phyloP scores from a whole-genome alignment of 2,113 vertebrate species.

The Pogonocichla stellata region DNA sequence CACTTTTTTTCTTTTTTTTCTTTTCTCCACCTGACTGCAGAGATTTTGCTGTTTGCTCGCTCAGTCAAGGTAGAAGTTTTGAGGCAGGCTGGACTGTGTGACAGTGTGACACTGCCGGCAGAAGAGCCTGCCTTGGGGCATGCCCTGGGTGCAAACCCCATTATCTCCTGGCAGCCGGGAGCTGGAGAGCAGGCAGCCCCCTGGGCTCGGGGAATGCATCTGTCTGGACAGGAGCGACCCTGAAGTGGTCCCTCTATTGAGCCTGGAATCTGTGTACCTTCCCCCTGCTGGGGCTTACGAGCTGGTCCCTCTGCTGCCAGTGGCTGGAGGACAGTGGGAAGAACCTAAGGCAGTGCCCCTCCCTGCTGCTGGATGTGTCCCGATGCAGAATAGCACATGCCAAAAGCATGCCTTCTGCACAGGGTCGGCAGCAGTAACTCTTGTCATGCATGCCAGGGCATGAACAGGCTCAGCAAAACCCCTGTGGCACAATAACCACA shows the following conservation, averaged over 20 bases:
- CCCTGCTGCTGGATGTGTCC: not conserved
- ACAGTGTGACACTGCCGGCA: fast-evolving
- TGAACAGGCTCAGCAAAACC: not conserved
- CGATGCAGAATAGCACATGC: fast-evolving
- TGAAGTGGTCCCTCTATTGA: not conserved
- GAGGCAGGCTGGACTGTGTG: not conserved
- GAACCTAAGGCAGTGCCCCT: not conserved
- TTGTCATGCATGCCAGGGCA: not conserved
- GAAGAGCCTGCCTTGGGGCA: not conserved
- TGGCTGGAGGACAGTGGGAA: not conserved
- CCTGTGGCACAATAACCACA: not conserved
- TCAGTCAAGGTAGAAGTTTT: not conserved
- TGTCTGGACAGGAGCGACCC: fast-evolving
- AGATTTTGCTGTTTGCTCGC: not conserved
- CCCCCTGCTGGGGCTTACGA: fast-evolving
- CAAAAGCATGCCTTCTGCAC: fast-evolving
- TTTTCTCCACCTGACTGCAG: not conserved
- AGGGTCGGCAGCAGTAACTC: not conserved
- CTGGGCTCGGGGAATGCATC: not conserved
- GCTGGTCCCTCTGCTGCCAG: fast-evolving
- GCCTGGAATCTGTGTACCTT: fast-evolving
- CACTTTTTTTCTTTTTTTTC: fast-evolving
- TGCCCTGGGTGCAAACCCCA: fast-evolving
- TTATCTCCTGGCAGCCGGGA: fast-evolving
- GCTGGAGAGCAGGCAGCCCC: not conserved